Conservation (phyloP, 2,888 invertebrate species). For the Diploptera punctata region DNA sequence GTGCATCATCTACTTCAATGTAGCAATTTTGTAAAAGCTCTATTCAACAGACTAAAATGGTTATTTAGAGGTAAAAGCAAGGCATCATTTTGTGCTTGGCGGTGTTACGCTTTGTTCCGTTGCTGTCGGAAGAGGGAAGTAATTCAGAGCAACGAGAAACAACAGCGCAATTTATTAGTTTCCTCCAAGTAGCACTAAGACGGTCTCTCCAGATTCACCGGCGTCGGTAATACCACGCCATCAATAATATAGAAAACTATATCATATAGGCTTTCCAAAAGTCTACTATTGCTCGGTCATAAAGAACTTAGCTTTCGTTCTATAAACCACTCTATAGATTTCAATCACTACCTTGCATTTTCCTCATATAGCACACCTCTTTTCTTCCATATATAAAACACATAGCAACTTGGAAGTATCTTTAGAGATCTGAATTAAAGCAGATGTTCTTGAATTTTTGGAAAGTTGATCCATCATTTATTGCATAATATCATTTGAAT, state of each 20-base stretch:
- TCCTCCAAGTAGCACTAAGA: neutral
- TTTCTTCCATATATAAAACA: neutral
- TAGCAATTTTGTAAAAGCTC: too few relatives aligned
- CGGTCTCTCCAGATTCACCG: neutral
- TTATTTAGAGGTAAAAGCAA: too few relatives aligned
- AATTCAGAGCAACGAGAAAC: neutral
- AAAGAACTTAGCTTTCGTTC: neutral
- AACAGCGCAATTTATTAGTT: neutral
- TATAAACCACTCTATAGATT: neutral
- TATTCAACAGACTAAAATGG: too few relatives aligned
- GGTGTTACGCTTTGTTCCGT: too few relatives aligned
- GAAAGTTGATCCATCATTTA: neutral
- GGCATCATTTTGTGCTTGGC: too few relatives aligned
- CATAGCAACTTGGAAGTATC: neutral
- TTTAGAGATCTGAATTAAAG: neutral
- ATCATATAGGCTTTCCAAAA: neutral
- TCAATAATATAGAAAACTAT: constrained; percentile 3
- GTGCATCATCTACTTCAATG: too few relatives aligned
- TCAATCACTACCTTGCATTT: neutral
- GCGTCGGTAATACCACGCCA: neutral
- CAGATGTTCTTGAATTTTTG: neutral
- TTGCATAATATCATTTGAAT: neutral
- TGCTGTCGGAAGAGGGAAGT: too few relatives aligned
- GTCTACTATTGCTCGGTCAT: neutral
- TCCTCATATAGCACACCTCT: neutral